A percentile compares a stretch with the other conserved stretches of the same genome.
phyloP scores from a whole-genome alignment of 2,797 vertebrate species.

The Anisognathus igniventris region DNA sequence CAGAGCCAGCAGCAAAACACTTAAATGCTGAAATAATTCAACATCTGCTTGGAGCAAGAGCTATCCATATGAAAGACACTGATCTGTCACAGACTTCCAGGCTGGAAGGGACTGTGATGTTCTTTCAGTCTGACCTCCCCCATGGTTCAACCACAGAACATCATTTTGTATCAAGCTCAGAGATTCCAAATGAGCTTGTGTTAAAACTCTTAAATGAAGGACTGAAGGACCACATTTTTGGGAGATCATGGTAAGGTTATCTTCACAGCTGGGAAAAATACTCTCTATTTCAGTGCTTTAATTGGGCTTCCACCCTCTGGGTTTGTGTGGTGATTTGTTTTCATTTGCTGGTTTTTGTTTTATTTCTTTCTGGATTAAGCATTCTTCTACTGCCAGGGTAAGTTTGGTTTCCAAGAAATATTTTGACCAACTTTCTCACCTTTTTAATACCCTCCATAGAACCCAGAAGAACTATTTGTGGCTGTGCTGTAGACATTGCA shows the following conservation, averaged over 20 bases:
- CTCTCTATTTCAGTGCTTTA: background rate
- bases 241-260: background rate
- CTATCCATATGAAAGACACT: background rate
- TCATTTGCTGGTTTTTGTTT: background rate
- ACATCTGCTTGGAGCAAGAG: background rate
- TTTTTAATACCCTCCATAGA: background rate
- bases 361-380: background rate
- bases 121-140: background rate
- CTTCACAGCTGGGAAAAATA: background rate
- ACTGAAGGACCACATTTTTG: background rate
- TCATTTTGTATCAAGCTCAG: background rate
- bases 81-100: background rate
- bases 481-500: background rate
- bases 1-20: background rate
- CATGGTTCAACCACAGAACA: background rate
- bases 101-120: background rate
- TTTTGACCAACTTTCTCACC: background rate
- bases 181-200: background rate
- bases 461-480: background rate
- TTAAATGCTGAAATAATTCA: constrained; percentile 39
- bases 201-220: background rate
- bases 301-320: background rate
- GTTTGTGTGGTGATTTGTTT: background rate
- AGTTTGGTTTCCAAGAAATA: background rate
- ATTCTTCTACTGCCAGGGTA: background rate